These are phyloP conservation scores for Thyatira batis DNA, from an alignment of 2,888 invertebrate genomes.

Conservation along the genomic window DNA sequence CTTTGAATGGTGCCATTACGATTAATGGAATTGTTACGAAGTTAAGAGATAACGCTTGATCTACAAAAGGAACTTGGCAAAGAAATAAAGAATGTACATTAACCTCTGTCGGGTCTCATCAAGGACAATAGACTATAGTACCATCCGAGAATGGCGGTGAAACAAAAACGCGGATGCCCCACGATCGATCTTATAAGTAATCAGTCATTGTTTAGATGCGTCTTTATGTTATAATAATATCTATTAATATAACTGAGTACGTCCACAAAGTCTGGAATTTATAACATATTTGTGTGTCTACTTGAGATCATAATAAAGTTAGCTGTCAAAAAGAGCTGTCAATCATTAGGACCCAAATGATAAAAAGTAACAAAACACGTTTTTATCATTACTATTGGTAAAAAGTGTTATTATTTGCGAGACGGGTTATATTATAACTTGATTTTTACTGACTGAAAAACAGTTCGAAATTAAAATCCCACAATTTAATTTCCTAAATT, in stretches of 20 bases:
- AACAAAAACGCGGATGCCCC: conserved; percentile 69
- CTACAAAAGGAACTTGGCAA: conserved; percentile 29
- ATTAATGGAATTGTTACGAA: conserved; percentile 12
- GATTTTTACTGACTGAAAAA: too few species aligned
- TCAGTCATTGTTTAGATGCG: conserved; percentile 34
- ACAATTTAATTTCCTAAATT: too few species aligned
- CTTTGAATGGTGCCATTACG: conserved; percentile 1
- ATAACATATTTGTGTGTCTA: too few species aligned
- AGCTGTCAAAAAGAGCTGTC: too few species aligned
- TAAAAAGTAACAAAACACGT: too few species aligned
- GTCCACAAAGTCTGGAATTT: not conserved
- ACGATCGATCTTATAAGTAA: conserved; percentile 33
- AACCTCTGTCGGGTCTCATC: conserved; percentile 31
- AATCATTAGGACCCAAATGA: too few species aligned
- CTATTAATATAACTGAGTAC: not conserved
- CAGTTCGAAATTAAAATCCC: too few species aligned
- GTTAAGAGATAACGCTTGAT: conserved; percentile 16
- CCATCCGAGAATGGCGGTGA: conserved; percentile 46
- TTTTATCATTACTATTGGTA: too few species aligned
- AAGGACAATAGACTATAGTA: conserved; percentile 57
- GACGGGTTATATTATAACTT: too few species aligned
- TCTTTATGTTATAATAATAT: not conserved
- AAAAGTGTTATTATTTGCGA: too few species aligned
- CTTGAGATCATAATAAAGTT: too few species aligned
- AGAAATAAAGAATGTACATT: conserved; percentile 23